Evolutionary conservation across 2,113 vertebrate genomes (phyloP), one percentile per base, ranked within the genome.

Genomic region (Onychostoma macrolepis): DNA sequence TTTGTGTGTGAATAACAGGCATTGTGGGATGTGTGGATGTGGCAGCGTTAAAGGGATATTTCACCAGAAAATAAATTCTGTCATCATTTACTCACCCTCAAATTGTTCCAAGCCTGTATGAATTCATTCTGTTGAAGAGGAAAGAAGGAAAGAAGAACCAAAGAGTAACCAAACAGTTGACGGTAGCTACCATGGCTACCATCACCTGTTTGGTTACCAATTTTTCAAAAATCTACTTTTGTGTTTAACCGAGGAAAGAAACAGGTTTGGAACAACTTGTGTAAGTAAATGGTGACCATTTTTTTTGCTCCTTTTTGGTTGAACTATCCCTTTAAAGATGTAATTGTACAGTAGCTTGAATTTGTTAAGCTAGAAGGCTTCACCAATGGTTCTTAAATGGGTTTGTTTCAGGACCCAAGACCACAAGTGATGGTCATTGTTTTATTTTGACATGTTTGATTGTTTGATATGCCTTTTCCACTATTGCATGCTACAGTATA

Each of bases 11-110:
- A 74, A 88, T 81, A 56, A 88, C 71, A 38, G 76, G 19, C 38
- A 65, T 61, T 85, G 30, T 87, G 71, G 74, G 41, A 45, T 86
- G 69, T 74, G 17, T 58, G 86, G 41, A 38, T 83, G 63, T 75
- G 75, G 8, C 45, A 53, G 38, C 85, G 88, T 45, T 56, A n/a
- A n/a, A 61, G 24, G 24, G 8, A 61, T 9, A 61, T 24, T 58
- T 58, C 21, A 58, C 56, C 7, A 24, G n/a, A 61, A n/a, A 61
- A 61, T 61, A 10, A 4, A 61, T 61, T 61, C 21, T 24, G 53
- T 56, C 53, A 9, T 58, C 21, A 61, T 61, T 58, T 58, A 58
- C 53, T 58, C 7, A 61, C 56, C 7, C 24, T 61, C 24, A n/a
- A 61, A 2, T 58, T 58, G 8, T n/a, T 58, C 56, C 56, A 58